A percentile compares a stretch with the other conserved stretches of the same genome.
phyloP scores from a whole-genome alignment of 2,113 vertebrate species.

The Suricata suricatta region DNA sequence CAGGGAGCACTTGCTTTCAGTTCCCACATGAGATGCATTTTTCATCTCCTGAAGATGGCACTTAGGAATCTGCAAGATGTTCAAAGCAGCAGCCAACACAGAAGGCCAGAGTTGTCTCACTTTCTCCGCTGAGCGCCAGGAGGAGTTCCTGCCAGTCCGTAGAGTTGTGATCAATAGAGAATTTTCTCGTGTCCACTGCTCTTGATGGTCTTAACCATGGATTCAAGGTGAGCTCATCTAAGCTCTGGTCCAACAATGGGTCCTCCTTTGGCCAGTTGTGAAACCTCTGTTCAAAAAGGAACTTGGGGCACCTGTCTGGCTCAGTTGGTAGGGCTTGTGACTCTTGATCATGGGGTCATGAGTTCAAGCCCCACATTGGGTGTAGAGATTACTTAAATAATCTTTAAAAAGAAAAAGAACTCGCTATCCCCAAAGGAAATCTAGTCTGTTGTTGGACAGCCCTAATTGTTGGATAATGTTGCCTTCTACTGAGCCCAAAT shows the following conservation, averaged over 20 bases:
- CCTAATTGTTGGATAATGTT: background rate
- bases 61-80: background rate
- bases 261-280: background rate
- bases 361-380: background rate
- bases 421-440: background rate
- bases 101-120: background rate
- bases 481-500: background rate
- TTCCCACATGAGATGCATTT: background rate
- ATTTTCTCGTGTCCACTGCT: background rate
- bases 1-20: background rate
- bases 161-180: background rate
- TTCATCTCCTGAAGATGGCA: background rate
- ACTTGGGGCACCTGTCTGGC: background rate
- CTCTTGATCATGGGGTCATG: background rate
- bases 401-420: background rate
- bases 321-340: background rate
- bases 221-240: background rate
- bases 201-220: too few species aligned
- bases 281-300: background rate
- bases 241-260: background rate
- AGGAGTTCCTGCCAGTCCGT: background rate
- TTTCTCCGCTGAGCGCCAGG: background rate
- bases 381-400: background rate
- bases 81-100: background rate
- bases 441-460: background rate